Evolutionary conservation across 2,888 invertebrate genomes (phyloP).

Genomic region (Heteromurus nitidus): DNA sequence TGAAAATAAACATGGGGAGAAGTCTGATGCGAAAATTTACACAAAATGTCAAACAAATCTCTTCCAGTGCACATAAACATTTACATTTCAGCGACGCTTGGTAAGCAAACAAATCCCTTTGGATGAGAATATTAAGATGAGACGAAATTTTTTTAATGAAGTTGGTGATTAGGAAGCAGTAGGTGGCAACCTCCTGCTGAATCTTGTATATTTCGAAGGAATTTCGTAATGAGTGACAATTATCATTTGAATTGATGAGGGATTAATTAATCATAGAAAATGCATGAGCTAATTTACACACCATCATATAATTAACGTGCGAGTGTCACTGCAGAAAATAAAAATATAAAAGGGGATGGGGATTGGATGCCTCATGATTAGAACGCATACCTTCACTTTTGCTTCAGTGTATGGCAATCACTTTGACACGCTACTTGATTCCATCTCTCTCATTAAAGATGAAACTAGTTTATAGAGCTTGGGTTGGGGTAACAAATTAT

Average conservation of each 20-base stretch:
- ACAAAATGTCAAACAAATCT: slow-evolving; percentile 21
- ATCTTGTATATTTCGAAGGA: slow-evolving; percentile 51
- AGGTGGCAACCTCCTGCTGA: slow-evolving; percentile 34
- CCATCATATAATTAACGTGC: too few relatives aligned
- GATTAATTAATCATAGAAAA: slow-evolving; percentile 50
- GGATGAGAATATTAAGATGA: too few relatives aligned
- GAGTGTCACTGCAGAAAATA: too few relatives aligned
- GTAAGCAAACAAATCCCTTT: too few relatives aligned
- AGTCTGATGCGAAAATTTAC: neutral
- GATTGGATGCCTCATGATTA: too few relatives aligned
- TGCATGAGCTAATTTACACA: neutral
- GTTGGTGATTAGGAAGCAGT: too few relatives aligned
- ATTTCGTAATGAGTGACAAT: slow-evolving; percentile 9
- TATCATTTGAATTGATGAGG: slow-evolving; percentile 22
- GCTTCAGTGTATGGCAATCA: neutral
- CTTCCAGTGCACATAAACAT: slow-evolving; percentile 27
- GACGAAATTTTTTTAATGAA: too few relatives aligned
- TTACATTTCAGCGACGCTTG: slow-evolving; percentile 18
- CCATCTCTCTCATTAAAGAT: neutral
- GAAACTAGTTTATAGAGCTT: neutral
- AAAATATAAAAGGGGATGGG: too few relatives aligned
- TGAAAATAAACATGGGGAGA: slow-evolving; percentile 18
- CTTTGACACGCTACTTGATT: neutral
- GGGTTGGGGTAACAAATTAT: slow-evolving; percentile 14
- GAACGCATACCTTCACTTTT: too few relatives aligned